phyloP scores from a whole-genome alignment of 2,113 vertebrate species.

The Nymphicus hollandicus region DNA sequence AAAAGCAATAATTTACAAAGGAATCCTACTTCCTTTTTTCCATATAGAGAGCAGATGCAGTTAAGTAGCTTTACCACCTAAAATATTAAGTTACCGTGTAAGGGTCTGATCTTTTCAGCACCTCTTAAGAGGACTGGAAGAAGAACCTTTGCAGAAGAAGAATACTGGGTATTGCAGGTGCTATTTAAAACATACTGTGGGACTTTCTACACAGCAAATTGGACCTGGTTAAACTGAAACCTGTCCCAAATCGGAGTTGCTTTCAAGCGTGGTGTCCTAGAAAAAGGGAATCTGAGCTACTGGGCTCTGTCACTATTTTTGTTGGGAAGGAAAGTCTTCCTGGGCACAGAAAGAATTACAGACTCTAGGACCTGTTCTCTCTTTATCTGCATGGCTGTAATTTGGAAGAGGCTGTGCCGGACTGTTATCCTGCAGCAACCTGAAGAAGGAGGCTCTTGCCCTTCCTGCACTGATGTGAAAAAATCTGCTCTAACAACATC shows the following conservation, averaged over 20 bases:
- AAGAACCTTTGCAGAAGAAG: background rate
- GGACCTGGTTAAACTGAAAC: background rate
- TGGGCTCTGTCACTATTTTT: background rate
- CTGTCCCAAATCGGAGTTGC: background rate
- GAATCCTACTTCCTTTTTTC: background rate
- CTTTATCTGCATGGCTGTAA: background rate
- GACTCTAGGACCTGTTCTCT: background rate
- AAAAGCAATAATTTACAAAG: background rate
- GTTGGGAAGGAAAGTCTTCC: background rate
- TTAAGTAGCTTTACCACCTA: background rate
- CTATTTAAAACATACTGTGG: background rate
- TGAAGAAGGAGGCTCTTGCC: background rate
- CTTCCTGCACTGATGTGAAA: background rate
- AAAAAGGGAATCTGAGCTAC: background rate
- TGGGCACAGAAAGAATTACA: background rate
- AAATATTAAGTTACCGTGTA: background rate
- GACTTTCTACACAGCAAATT: background rate
- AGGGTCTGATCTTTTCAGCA: conserved; percentile 11
- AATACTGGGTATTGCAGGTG: background rate
- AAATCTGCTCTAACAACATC: background rate
- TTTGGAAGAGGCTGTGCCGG: background rate
- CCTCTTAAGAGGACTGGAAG: background rate
- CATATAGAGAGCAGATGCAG: background rate
- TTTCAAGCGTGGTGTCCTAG: background rate
- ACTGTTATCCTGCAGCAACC: background rate